A percentile compares a stretch with the other conserved stretches of the same genome.
These are phyloP conservation scores for Halcyon badia DNA, from an alignment of 2,797 vertebrate genomes.

Conservation along the genomic window DNA sequence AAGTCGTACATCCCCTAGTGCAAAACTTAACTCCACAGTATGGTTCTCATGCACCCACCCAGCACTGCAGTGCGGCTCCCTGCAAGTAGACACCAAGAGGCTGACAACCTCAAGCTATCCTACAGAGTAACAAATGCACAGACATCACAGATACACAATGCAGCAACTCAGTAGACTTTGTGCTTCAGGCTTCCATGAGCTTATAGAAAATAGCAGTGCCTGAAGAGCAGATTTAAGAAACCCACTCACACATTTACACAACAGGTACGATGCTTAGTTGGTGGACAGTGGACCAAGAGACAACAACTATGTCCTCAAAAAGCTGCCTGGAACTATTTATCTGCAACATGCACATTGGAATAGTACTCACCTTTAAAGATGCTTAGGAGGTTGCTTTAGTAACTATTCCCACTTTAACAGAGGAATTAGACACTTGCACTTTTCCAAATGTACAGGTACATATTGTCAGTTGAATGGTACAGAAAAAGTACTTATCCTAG, in stretches of 20 bases:
- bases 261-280: fast-evolving
- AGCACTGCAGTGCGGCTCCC: background rate
- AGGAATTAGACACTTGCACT: background rate
- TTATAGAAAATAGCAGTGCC: background rate
- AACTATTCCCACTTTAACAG: background rate
- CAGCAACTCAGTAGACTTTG: background rate
- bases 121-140: fast-evolving
- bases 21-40: background rate
- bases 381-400: background rate
- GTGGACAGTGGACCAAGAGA: background rate
- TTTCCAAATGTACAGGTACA: fast-evolving
- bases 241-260: fast-evolving
- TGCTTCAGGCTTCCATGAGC: background rate
- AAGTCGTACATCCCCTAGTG: fast-evolving
- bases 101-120: background rate
- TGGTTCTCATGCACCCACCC: fast-evolving
- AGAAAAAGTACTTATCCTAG: background rate
- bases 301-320: fast-evolving
- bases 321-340: background rate
- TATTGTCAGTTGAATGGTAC: background rate
- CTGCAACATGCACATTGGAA: fast-evolving
- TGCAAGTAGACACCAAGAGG: fast-evolving
- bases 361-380: no score
- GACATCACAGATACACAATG: fast-evolving
- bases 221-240: background rate